Evolutionary conservation across 2,113 vertebrate species (phyloP).

Genomic region (Clarias batrachus): DNA sequence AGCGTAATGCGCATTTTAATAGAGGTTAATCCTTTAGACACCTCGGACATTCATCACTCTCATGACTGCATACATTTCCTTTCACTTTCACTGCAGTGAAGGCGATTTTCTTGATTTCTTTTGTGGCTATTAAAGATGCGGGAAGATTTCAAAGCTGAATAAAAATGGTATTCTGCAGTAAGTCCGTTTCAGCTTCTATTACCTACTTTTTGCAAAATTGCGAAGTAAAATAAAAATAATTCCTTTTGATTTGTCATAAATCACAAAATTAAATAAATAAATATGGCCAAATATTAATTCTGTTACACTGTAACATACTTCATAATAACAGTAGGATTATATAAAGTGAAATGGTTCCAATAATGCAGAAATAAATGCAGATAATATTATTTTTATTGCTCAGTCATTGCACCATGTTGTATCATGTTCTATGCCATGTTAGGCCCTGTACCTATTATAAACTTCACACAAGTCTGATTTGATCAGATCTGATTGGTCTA

Average conservation of each 20-base stretch:
- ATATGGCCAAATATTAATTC: background rate
- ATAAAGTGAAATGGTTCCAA: background rate
- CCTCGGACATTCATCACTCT: background rate
- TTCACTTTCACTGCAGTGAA: background rate
- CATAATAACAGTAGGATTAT: background rate
- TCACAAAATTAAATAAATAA: background rate
- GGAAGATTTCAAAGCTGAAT: background rate
- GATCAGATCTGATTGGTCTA: background rate
- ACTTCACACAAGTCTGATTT: background rate
- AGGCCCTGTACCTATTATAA: background rate
- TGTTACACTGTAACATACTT: background rate
- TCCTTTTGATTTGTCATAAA: background rate
- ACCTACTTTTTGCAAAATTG: background rate
- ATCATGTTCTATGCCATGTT: background rate
- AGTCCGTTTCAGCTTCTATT: background rate
- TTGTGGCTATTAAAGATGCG: background rate
- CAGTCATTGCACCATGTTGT: background rate
- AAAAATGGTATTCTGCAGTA: background rate
- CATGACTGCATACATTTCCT: background rate
- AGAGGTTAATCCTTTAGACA: background rate
- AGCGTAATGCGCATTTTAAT: background rate
- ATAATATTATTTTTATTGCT: background rate
- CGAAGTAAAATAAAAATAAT: background rate
- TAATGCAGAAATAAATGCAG: no score
- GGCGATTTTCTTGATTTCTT: background rate